Percentiles rank a stretch among this genome's conserved stretches.
phyloP scores from a whole-genome alignment of 2,797 vertebrate genomes.

The Caiman crocodilus region DNA sequence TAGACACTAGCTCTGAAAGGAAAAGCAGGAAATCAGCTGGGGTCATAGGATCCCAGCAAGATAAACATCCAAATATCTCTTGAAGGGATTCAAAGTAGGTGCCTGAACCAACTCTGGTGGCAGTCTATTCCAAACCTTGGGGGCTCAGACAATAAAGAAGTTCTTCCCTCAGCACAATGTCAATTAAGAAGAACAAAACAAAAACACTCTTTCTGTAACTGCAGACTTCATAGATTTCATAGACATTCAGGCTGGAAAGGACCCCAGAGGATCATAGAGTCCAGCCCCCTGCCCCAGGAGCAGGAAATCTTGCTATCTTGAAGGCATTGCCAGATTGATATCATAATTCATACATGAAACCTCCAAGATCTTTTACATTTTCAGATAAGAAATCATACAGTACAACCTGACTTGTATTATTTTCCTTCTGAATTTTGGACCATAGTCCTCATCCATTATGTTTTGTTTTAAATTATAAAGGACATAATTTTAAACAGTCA shows the following conservation, averaged over 20 bases:
- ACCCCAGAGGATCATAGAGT: too few species aligned
- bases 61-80: too few species aligned
- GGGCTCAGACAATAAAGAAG: too few species aligned
- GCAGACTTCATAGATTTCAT: background rate
- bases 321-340: background rate
- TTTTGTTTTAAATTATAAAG: background rate
- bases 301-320: background rate
- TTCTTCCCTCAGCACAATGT: conserved; percentile 6
- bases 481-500: background rate
- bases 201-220: background rate
- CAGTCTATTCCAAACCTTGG: too few species aligned
- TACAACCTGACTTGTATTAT: background rate
- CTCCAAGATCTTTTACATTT: conserved; percentile 20
- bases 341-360: background rate
- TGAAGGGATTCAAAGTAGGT: too few species aligned
- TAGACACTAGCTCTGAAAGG: too few species aligned
- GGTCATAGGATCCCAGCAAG: too few species aligned
- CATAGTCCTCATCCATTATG: background rate
- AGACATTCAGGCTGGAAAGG: too few species aligned
- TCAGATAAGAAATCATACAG: background rate
- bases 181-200: background rate
- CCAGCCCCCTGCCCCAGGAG: too few species aligned
- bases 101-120: too few species aligned
- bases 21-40: too few species aligned
- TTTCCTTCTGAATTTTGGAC: background rate